Conservation (phyloP, 2,113 vertebrate genomes). For the Narcine bancroftii region DNA sequence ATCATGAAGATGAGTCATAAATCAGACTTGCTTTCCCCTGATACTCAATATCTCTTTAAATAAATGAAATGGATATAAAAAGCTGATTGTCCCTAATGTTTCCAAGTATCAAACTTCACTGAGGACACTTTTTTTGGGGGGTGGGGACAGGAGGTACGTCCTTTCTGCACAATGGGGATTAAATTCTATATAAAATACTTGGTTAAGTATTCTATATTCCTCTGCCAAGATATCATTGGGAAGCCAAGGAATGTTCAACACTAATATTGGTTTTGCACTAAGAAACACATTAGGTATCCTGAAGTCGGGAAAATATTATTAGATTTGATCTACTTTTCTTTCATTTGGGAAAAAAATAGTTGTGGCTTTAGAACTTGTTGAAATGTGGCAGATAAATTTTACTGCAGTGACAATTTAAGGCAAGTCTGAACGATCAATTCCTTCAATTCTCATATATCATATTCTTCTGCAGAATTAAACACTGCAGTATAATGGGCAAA, state of each 20-base stretch:
- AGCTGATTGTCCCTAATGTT: background rate
- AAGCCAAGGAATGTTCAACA: background rate
- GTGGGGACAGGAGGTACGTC: too few species aligned
- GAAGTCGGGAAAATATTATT: background rate
- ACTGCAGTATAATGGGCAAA: background rate
- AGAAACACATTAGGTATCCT: background rate
- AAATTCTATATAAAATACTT: background rate
- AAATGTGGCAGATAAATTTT: constrained; percentile 1
- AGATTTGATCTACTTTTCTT: background rate
- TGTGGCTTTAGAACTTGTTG: constrained; percentile 9
- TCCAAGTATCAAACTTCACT: background rate
- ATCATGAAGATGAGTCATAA: too few species aligned
- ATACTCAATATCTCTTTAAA: background rate
- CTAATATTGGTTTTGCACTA: background rate
- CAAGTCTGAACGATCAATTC: background rate
- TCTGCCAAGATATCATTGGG: background rate
- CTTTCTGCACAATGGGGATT: background rate
- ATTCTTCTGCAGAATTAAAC: background rate
- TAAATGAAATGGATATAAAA: background rate
- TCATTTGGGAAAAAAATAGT: background rate
- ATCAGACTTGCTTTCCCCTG: background rate
- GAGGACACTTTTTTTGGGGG: too few species aligned
- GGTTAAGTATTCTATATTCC: background rate
- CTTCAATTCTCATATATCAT: background rate
- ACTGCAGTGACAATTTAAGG: background rate